Evolutionary conservation across 2,888 invertebrate genomes (phyloP), one percentile per base, ranked within the genome.

Genomic region (Synanthedon andrenaeformis): DNA sequence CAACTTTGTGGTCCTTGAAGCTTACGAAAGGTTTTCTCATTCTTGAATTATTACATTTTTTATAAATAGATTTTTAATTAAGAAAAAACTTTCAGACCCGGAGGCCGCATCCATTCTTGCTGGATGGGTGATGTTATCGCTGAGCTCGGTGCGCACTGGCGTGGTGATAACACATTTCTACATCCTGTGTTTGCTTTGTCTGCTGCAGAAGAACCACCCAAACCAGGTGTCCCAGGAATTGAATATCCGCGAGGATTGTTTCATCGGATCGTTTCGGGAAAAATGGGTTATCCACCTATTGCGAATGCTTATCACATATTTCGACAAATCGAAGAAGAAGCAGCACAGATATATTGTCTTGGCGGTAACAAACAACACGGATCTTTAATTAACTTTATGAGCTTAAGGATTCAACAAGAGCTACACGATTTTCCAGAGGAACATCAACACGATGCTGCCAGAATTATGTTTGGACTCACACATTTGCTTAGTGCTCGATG

Each of bases 71-170:
- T 45, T 55, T 41, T 13, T 17, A n/a, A 19, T 23, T 23, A 45
- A 45, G 4, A 3, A 45, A 45, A 35, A 35, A 6, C 12, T 51
- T 28, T 51, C 41, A 92, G 94, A 70, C 93, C 92, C 52, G 94
- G 94, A 35, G 94, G 94, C 41, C 89, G 94, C 51, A 92, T 94
- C 49, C 92, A 91, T 66, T 93, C 94, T 0, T 92, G 92, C 65
- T 92, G 92, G 90, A 77, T 94, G 17, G 93, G 93, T n/a, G 93
- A 94, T 62, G 90, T 91, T 1, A 91, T 92, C 14, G 93, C 92
- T 6, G 94, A 94, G 70, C 86, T 94, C 71, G 94, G 94, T 1
- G 91, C 93, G 1, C 90, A 91, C 56, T 91, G 90, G 89, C 91
- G 90, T 14, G 89, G 90, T 6, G 91, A 92, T 49, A 74, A 72